Evolutionary conservation across 2,797 vertebrate genomes (phyloP), one percentile per base, ranked within the genome.

Genomic region (Nannoperca australis): DNA sequence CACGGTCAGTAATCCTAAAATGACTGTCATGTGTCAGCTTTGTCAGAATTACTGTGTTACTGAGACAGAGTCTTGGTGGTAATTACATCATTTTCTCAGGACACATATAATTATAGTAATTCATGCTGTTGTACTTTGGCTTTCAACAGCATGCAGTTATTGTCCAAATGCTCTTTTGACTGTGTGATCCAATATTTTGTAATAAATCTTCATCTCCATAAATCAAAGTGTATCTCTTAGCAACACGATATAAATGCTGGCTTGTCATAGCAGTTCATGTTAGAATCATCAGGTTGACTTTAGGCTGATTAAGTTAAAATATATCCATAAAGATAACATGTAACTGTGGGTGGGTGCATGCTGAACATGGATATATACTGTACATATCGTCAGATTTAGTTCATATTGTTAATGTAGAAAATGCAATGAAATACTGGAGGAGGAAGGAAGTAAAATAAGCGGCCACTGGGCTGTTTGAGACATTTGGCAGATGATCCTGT

Each of bases 1-100:
- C 88, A 76, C 10, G 5, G 73, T 76, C 83, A 62, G 79, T 94
- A 93, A 94, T 92, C 92, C 92, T 67, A 82, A 91, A 91, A 92
- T 93, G 87, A 90, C 75, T 75, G 89, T 88, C 86, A 85, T 88
- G 84, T 89, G 86, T 92, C 91, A 87, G 81, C 77, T 67, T 81
- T 85, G 89, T 86, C 78, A 86, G 75, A 89, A 75, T 83, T 64
- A 77, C 84, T 66, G 81, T 36, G 32, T 70, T 73, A 63, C 74
- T 62, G 69, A 86, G 73, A 72, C 78, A 59, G 11, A 80, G 77
- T 64, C 68, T 64, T 67, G 73, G 76, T 22, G 60, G 78, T 87
- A 87, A 91, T 90, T 85, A 78, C 86, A 86, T 81, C 40, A 85
- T 91, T 89, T 89, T 90, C 76, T 77, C 65, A 79, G 79, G 77